Percentiles rank a stretch among this genome's conserved stretches.
Conservation (phyloP, 2,888 invertebrate genomes). For the Protula sp. region DNA sequence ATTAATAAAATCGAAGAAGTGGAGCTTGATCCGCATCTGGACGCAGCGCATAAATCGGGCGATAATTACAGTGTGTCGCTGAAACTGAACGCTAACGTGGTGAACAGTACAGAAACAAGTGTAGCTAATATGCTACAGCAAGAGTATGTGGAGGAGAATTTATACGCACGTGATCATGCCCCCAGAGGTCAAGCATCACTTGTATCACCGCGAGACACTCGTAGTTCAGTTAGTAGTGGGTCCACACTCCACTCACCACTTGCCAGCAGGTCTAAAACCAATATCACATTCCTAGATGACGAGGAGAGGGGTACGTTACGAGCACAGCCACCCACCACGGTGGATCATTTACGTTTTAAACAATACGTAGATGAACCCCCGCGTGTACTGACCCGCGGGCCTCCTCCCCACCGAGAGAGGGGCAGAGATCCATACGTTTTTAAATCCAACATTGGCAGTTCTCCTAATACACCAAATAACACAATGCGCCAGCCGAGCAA, state of each 20-base stretch:
- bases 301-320: background rate
- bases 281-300: background rate
- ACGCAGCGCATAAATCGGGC: constrained; percentile 13
- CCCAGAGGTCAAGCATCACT: background rate
- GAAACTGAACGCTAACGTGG: constrained; percentile 16
- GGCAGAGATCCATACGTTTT: too few relatives aligned
- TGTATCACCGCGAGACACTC: background rate
- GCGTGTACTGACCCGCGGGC: background rate
- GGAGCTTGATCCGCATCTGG: constrained; percentile 18
- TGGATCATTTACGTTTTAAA: background rate
- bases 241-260: background rate
- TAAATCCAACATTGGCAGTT: too few relatives aligned
- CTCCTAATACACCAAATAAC: background rate
- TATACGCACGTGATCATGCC: background rate
- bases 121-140: background rate
- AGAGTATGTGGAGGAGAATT: background rate
- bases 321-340: background rate
- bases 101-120: background rate
- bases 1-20: background rate
- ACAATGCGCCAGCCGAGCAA: background rate
- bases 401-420: background rate
- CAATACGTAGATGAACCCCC: background rate
- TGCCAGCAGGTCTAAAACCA: background rate
- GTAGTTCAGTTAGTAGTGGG: background rate
- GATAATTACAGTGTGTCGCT: constrained; percentile 18